Conservation (phyloP, 2,888 invertebrate species). For the Reticulitermes lucifugus region DNA sequence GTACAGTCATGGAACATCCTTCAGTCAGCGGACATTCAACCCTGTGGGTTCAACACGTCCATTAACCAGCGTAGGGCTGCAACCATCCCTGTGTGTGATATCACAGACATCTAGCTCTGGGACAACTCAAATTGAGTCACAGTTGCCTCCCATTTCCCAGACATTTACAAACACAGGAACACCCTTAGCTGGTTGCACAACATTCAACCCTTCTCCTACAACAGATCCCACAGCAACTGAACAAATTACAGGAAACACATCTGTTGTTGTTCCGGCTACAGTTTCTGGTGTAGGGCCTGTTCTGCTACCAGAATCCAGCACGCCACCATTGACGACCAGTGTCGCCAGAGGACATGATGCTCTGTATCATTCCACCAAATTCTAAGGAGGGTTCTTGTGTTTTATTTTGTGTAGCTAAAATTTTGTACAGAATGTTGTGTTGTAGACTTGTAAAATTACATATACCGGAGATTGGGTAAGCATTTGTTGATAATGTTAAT, state of each 20-base stretch:
- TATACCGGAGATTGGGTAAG: background rate
- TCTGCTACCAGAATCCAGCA: background rate
- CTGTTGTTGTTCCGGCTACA: background rate
- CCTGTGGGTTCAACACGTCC: background rate
- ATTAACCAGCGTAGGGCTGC: background rate
- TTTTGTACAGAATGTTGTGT: background rate
- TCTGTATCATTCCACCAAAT: slow-evolving; percentile 34
- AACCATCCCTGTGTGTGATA: background rate
- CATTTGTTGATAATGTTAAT: background rate
- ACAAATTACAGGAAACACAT: background rate
- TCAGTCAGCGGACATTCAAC: slow-evolving; percentile 18
- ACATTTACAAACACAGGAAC: background rate
- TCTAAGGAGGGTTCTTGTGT: background rate
- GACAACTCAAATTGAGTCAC: background rate
- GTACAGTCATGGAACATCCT: background rate
- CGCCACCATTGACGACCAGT: background rate
- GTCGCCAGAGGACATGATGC: background rate
- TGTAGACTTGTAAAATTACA: background rate
- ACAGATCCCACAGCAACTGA: background rate
- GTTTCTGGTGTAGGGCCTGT: background rate
- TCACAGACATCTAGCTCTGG: background rate
- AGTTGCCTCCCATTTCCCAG: background rate
- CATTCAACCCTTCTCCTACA: background rate
- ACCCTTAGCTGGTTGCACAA: background rate
- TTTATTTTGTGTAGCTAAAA: background rate